Conservation (phyloP, 2,888 invertebrate genomes). For the Aphodius sticticus region DNA sequence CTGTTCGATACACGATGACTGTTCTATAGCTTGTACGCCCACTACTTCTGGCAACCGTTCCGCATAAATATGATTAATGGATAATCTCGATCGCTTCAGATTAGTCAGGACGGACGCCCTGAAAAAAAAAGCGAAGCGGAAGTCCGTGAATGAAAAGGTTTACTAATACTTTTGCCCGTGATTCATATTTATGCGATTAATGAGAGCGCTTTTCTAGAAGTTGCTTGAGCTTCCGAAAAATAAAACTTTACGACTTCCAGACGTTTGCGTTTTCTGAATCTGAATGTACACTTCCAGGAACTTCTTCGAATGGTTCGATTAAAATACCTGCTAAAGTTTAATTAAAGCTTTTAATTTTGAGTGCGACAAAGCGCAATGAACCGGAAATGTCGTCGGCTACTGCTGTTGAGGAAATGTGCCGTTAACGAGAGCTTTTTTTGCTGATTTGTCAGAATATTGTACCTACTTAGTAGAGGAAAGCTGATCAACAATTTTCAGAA, state of each 20-base stretch:
- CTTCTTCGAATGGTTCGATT: neutral
- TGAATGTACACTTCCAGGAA: neutral
- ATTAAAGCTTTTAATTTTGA: conserved; percentile 4
- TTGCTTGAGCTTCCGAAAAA: neutral
- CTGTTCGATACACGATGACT: neutral
- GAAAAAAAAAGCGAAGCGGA: neutral
- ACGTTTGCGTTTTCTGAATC: neutral
- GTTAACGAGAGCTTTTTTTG: neutral
- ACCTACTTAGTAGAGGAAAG: too few species aligned
- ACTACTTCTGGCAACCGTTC: neutral
- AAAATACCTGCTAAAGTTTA: neutral
- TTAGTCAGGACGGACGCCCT: neutral
- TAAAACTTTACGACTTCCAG: neutral
- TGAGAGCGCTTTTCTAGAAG: neutral
- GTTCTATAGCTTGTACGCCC: neutral
- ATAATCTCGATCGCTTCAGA: neutral
- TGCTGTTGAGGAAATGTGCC: neutral
- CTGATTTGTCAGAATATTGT: neutral
- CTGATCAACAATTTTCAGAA: neutral
- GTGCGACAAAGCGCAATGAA: neutral
- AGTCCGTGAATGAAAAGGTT: neutral
- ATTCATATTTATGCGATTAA: neutral
- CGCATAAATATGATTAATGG: neutral
- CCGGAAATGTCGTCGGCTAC: neutral
- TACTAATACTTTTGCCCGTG: neutral